Percentiles rank a stretch among this genome's conserved stretches.
These are phyloP conservation scores for Lepidotrigona ventralis DNA, from an alignment of 1,140 invertebrate genomes.

Conservation along the genomic window DNA sequence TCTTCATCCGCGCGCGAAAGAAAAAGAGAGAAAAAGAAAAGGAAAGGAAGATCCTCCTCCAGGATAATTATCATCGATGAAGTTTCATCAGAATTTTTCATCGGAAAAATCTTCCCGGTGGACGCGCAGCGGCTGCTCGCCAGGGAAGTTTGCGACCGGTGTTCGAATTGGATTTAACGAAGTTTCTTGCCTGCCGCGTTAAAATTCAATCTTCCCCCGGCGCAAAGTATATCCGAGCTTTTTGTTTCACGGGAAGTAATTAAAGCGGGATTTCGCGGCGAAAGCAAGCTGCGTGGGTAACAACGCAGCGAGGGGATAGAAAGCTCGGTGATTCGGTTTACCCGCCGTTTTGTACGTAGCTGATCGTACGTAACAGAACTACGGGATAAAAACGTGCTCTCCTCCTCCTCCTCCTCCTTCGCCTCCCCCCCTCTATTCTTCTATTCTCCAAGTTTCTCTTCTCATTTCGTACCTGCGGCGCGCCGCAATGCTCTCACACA, in stretches of 20 bases:
- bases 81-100: not conserved
- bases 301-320: not conserved
- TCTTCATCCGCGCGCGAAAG: too few relatives aligned
- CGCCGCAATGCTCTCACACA: conserved; percentile 52
- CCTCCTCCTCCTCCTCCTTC: not conserved
- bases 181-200: conserved; percentile 45
- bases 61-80: not conserved
- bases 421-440: not conserved
- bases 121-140: not conserved
- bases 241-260: conserved; percentile 61
- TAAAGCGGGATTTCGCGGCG: conserved; percentile 57
- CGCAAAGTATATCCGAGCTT: conserved; percentile 47
- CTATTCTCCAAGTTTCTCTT: conserved; percentile 44
- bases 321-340: conserved; percentile 50
- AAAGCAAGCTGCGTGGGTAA: conserved; percentile 12
- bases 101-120: not conserved
- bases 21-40: too few relatives aligned
- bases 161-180: conserved; percentile 35
- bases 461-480: conserved; percentile 37
- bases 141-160: conserved; percentile 5
- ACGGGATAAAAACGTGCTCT: conserved; percentile 51
- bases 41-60: not conserved
- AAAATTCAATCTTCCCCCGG: conserved; percentile 61
- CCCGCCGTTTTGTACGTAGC: conserved; percentile 44
- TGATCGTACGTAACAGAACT: conserved; percentile 45